These are phyloP conservation scores for Pyrgilauda ruficollis DNA, from an alignment of 2,113 vertebrate genomes.

Conservation along the genomic window DNA sequence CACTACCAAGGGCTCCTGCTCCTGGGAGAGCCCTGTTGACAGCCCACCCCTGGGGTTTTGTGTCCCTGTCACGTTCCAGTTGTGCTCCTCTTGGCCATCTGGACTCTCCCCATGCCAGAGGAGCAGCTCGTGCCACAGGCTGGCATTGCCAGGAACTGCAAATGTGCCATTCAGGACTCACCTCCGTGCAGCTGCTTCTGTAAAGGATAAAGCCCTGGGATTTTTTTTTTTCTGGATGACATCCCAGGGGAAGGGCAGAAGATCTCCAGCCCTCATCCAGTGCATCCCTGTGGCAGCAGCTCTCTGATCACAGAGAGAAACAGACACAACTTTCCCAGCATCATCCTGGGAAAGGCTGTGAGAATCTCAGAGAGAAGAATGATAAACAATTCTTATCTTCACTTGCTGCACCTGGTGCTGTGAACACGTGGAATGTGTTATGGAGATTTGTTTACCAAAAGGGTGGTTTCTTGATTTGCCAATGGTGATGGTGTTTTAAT, in stretches of 20 bases:
- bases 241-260: neutral
- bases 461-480: neutral
- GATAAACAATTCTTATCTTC: neutral
- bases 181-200: neutral
- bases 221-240: neutral
- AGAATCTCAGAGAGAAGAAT: neutral
- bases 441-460: neutral
- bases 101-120: neutral
- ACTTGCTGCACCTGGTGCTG: neutral
- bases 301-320: neutral
- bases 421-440: neutral
- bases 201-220: neutral
- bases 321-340: too few species aligned
- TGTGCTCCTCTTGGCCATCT: neutral
- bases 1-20: neutral
- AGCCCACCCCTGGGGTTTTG: neutral
- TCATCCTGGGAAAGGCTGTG: neutral
- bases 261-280: neutral
- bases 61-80: neutral
- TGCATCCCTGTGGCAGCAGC: neutral
- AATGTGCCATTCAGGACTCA: rapidly evolving
- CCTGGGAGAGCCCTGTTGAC: neutral
- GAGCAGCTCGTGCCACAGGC: neutral
- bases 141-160: neutral
- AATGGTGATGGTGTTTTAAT: neutral